These are phyloP conservation scores for Sarcophaga bullata DNA, from an alignment of 1,140 invertebrate genomes.

Conservation along the genomic window DNA sequence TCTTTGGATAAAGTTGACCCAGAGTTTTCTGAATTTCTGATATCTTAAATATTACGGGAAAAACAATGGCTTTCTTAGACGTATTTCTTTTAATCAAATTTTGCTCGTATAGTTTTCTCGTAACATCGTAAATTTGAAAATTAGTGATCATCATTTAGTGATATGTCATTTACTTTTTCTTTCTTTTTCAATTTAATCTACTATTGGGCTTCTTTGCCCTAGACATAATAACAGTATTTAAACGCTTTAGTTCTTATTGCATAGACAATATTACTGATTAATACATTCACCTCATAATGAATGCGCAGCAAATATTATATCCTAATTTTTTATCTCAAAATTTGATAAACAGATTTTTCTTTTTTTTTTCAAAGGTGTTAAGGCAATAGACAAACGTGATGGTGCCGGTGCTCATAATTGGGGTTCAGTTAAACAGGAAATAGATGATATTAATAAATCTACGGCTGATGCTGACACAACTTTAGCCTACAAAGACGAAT, in stretches of 20 bases:
- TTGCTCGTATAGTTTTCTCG: no score
- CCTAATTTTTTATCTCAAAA: neutral
- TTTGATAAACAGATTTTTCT: no score
- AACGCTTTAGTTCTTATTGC: neutral
- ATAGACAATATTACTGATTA: no score
- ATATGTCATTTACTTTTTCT: no score
- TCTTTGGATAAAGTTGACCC: no score
- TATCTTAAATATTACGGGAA: no score
- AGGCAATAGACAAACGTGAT: slow-evolving; percentile 92
- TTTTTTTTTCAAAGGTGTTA: slow-evolving; percentile 73
- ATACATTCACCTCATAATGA: neutral
- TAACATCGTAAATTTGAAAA: no score
- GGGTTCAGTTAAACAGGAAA: slow-evolving; percentile 92
- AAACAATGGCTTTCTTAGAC: no score
- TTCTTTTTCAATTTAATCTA: no score
- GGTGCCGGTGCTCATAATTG: slow-evolving; percentile 95
- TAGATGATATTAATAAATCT: slow-evolving; percentile 75
- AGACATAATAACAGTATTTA: neutral
- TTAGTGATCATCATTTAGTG: no score
- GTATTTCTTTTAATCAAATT: no score
- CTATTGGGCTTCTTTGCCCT: neutral
- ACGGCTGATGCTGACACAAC: slow-evolving; percentile 48
- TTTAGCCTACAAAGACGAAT: slow-evolving; percentile 54
- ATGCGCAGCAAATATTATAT: neutral
- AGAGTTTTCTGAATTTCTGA: no score